Percentiles rank a stretch among this genome's conserved stretches.
Evolutionary conservation across 2,113 vertebrate genomes (phyloP).

Genomic region (Zosterops hypoxanthus): DNA sequence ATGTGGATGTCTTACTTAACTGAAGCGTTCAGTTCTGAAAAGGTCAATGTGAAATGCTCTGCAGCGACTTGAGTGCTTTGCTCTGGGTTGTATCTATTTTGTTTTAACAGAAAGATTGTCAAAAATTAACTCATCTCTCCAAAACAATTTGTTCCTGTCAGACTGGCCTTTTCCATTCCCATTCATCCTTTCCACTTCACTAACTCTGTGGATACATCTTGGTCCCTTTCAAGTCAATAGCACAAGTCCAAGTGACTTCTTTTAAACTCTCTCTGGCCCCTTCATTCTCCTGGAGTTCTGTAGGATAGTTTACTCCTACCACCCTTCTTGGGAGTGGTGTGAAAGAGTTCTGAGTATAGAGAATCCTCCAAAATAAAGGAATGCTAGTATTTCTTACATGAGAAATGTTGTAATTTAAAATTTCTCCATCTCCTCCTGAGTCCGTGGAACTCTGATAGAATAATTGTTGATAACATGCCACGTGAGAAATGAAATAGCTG

Average conservation of each 20-base stretch:
- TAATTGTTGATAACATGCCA: constrained; percentile 48
- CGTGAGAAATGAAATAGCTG: constrained; percentile 69
- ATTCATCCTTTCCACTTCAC: constrained; percentile 44
- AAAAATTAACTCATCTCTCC: constrained; percentile 64
- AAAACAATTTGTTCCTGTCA: constrained; percentile 61
- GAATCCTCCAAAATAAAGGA: background rate
- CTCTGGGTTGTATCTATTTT: constrained; percentile 59
- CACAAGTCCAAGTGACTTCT: background rate
- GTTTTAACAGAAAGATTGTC: constrained; percentile 59
- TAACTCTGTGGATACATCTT: background rate
- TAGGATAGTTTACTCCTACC: background rate
- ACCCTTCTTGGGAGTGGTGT: background rate
- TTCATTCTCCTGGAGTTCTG: background rate
- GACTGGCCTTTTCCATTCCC: constrained; percentile 55
- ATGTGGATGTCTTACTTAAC: constrained; percentile 40
- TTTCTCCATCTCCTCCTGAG: constrained; percentile 6
- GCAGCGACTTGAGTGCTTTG: background rate
- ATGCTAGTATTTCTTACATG: background rate
- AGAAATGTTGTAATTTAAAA: constrained; percentile 39
- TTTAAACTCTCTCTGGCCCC: background rate
- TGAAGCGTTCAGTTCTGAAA: constrained; percentile 26
- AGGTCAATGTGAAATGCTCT: constrained; percentile 47
- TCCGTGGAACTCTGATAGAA: background rate
- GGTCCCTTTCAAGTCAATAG: background rate
- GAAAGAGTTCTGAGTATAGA: background rate